Evolutionary conservation across 2,113 vertebrate species (phyloP).

Genomic region (Gorsachius goisagi): DNA sequence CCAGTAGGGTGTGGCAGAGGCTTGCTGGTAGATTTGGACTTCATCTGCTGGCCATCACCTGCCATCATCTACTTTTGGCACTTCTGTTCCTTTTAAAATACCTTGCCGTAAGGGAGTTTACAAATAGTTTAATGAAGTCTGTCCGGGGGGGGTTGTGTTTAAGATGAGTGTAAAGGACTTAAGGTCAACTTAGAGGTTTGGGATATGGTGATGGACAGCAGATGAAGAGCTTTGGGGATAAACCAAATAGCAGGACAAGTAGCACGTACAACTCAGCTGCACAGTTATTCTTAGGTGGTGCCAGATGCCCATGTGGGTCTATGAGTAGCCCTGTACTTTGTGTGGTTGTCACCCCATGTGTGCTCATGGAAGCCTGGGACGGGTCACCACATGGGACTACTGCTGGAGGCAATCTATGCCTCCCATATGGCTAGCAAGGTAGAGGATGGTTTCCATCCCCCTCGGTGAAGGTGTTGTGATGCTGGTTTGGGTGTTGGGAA

Average conservation of each 20-base stretch:
- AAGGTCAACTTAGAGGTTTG: background rate
- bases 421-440: background rate
- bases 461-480: background rate
- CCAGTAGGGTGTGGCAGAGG: background rate
- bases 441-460: background rate
- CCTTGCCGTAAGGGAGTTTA: background rate
- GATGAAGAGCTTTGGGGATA: background rate
- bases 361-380: background rate
- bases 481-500: background rate
- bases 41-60: background rate
- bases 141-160: background rate
- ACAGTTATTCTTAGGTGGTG: background rate
- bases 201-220: background rate
- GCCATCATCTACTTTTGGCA: background rate
- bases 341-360: background rate
- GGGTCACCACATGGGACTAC: background rate
- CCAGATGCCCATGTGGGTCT: background rate
- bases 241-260: background rate
- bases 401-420: accelerated
- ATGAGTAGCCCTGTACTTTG: background rate
- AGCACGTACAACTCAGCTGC: background rate
- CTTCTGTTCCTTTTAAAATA: background rate
- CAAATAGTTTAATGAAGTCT: background rate
- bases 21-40: background rate
- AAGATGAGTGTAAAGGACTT: background rate